Evolutionary conservation across 1,140 invertebrate species (phyloP).

Genomic region (Zaprionus vittiger): DNA sequence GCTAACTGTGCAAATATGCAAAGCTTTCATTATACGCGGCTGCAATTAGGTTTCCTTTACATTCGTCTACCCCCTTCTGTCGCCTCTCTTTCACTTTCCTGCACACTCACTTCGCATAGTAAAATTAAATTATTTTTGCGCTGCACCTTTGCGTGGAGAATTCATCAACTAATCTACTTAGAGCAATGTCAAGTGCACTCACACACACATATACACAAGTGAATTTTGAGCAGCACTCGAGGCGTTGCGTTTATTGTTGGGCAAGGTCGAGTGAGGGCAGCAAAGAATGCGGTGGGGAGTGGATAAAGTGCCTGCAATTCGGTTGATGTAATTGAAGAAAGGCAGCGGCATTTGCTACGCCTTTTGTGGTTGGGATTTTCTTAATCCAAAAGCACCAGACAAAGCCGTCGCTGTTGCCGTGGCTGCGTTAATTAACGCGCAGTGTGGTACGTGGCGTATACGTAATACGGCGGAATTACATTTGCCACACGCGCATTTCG

Average conservation of each 20-base stretch:
- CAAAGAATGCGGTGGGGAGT: not conserved
- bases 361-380: conserved; percentile 52
- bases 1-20: conserved; percentile 1
- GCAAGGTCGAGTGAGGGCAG: conserved; percentile 62
- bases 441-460: conserved; percentile 65
- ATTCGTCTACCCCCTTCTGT: not conserved
- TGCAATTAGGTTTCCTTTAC: not conserved
- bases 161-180: conserved; percentile 33
- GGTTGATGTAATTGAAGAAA: conserved; percentile 72
- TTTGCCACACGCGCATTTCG: conserved; percentile 74
- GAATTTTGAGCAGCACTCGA: conserved; percentile 29
- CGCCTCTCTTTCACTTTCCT: not conserved
- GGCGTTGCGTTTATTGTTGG: conserved; percentile 50
- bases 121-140: conserved; percentile 26
- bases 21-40: conserved; percentile 4
- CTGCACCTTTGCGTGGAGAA: conserved; percentile 8
- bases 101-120: not conserved
- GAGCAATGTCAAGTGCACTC: conserved; percentile 27
- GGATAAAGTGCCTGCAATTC: conserved; percentile 33
- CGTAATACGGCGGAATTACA: conserved; percentile 69
- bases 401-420: conserved; percentile 13
- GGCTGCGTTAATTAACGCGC: conserved; percentile 70
- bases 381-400: conserved; percentile 53
- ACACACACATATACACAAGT: conserved; percentile 16
- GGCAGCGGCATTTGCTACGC: conserved; percentile 31